phyloP scores from a whole-genome alignment of 2,113 vertebrate species.

The Procavia capensis region DNA sequence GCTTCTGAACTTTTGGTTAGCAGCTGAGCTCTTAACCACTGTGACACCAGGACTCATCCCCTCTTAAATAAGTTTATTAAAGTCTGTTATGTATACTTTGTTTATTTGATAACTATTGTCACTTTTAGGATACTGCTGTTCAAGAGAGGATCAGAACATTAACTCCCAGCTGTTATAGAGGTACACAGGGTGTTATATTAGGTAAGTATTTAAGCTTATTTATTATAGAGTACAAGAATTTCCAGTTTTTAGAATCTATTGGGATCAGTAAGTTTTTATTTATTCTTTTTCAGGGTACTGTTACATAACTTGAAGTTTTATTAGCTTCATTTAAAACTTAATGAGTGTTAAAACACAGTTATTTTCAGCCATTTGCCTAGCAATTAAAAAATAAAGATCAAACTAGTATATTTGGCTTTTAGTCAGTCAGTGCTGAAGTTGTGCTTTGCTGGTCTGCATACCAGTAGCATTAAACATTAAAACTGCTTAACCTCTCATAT shows the following conservation, averaged over 20 bases:
- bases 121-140: constrained; percentile 96
- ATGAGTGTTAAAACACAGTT: neutral
- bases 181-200: constrained; percentile 97
- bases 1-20: no score
- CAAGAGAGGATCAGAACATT: constrained; percentile 97
- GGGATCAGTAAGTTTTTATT: constrained; percentile 12
- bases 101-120: constrained; percentile 63
- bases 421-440: neutral
- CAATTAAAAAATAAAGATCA: no score
- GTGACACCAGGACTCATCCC: no score
- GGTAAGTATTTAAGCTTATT: constrained; percentile 87
- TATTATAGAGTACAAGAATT: constrained; percentile 36
- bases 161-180: constrained; percentile 98
- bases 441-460: neutral
- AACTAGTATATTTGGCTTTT: no score
- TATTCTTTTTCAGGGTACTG: constrained; percentile 2
- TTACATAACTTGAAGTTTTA: constrained; percentile 48
- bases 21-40: no score
- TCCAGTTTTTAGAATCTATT: constrained; percentile 38
- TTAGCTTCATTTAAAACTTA: constrained; percentile 29
- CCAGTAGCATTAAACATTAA: neutral
- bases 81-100: constrained; percentile 23
- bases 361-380: neutral
- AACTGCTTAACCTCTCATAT: neutral
- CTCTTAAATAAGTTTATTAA: constrained; percentile 27